Evolutionary conservation across 2,888 invertebrate genomes (phyloP), one percentile per base, ranked within the genome.

Genomic region (Petrolisthes cinctipes): DNA sequence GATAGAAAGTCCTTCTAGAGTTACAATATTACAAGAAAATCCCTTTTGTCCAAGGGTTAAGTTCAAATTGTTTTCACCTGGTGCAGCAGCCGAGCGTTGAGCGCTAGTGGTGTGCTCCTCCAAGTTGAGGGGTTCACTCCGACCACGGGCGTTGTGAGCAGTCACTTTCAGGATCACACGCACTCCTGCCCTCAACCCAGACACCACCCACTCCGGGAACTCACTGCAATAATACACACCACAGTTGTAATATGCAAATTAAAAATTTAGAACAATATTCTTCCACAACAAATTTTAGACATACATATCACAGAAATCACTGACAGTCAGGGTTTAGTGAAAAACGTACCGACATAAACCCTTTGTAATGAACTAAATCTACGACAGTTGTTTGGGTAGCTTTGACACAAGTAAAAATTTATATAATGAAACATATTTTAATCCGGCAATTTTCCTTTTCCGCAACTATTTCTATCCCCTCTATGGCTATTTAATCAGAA

Each of bases 171-270:
- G 54, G 1, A 66, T 85, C 17, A 89, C 90, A 17, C 76, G 73
- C 53, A 81, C 75, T 6, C 90, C 90, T 68, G 86, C 82, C 51
- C 73, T 84, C 17, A 90, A 75, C 14, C 80, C 89, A 14, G 78
- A 75, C 78, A 90, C 85, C 54, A 85, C 54, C 90, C 90, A 90
- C 76, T 89, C 89, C 6, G 90, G 90, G 53, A 85, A 89, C 71
- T 90, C 88, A 37, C 90, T 90, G 87, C 6, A 11, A 61, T 3
- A 11, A 61, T 71, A 61, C 51, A 76, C 5, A 20, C 9, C 20
- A 23, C 75, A 17, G 23, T 11, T 20, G 51, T 14, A 11, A 37
- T 11, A 20, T 6, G 11, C 3, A 14, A 23, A 11, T 23, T 23
- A 11, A 23, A 17, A 4, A 20, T 23, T 6, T 11, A 0, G 53